Evolutionary conservation across 2,113 vertebrate species (phyloP), one percentile per base, ranked within the genome.

Genomic region (Ochotona curzoniae): DNA sequence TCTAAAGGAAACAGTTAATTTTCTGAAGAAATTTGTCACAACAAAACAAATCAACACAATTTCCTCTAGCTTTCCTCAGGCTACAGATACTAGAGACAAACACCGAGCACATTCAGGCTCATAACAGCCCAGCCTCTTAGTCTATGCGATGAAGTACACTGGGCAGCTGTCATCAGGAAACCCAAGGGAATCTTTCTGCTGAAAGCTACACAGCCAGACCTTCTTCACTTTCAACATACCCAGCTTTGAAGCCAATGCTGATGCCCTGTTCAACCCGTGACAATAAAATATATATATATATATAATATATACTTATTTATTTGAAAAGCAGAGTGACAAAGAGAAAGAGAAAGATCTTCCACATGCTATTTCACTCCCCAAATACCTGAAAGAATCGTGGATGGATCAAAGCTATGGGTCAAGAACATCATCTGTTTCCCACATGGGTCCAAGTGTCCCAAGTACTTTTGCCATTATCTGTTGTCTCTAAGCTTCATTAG

Each of bases 1-100:
- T 91, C 60, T 73, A 49, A 70, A 82, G 64, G 67, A 94, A 82
- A 70, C 1, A 84, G 80, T 89, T 49, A 44, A 32, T 61, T 69
- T 73, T 60, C n/a, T 71, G 63, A 57, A 80, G 18, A 87, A n/a
- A 49, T 83, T 90, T 23, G 76, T 64, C 30, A 75, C 25, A 63
- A 32, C 47, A 54, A 75, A 49, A 32, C 51, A 80, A 67, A 79
- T n/a, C 26, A 47, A 26, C 51, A 73, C 70, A 30, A 14, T 69
- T 90, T 73, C 67, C 38, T 61, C 30, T 28, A 66, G n/a, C 15
- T 74, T 17, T 69, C 93, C 17, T 17, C 5, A 78, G 49, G 49
- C n/a, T 86, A 61, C 8, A 57, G 66, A 85, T 83, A 82, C 20
- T 66, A 5, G 15, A 94, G 8, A 78, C 28, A 75, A 4, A 79